Conservation (phyloP, 1,140 invertebrate species). For the Drosophila truncata region DNA sequence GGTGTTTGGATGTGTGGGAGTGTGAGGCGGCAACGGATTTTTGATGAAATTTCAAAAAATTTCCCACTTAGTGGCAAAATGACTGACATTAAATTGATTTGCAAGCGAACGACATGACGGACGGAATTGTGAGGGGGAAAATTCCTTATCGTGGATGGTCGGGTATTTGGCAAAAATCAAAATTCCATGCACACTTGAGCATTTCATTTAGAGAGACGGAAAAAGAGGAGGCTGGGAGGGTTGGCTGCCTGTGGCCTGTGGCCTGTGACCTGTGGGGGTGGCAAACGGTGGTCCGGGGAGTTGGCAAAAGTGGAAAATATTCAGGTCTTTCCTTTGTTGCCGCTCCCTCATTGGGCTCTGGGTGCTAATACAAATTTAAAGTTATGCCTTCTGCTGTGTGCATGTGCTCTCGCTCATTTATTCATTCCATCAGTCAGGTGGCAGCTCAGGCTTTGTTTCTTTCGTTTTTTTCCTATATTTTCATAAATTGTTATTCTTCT, state of each 20-base stretch:
- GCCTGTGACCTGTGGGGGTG: no score
- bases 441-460: slow-evolving; percentile 30
- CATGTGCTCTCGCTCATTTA: slow-evolving; percentile 62
- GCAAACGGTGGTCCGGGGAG: slow-evolving; percentile 50
- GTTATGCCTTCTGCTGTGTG: slow-evolving; percentile 68
- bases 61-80: slow-evolving; percentile 81
- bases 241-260: neutral
- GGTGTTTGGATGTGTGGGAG: neutral
- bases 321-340: slow-evolving; percentile 58
- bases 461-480: slow-evolving; percentile 21
- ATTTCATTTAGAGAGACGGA: slow-evolving; percentile 81
- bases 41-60: slow-evolving; percentile 85
- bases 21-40: slow-evolving; percentile 63
- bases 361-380: slow-evolving; percentile 85
- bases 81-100: slow-evolving; percentile 85
- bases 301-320: slow-evolving; percentile 71
- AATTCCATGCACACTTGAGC: slow-evolving; percentile 84
- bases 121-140: slow-evolving; percentile 53
- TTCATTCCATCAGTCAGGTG: slow-evolving; percentile 77
- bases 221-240: slow-evolving; percentile 34
- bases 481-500: slow-evolving; percentile 72
- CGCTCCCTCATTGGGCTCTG: slow-evolving; percentile 74
- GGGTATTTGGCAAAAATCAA: slow-evolving; percentile 78
- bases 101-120: slow-evolving; percentile 83
- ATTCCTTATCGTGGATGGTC: slow-evolving; percentile 25